Percentiles rank a stretch among this genome's conserved stretches.
These are phyloP conservation scores for Lithophane leautieri DNA, from an alignment of 2,888 invertebrate genomes.

Conservation along the genomic window DNA sequence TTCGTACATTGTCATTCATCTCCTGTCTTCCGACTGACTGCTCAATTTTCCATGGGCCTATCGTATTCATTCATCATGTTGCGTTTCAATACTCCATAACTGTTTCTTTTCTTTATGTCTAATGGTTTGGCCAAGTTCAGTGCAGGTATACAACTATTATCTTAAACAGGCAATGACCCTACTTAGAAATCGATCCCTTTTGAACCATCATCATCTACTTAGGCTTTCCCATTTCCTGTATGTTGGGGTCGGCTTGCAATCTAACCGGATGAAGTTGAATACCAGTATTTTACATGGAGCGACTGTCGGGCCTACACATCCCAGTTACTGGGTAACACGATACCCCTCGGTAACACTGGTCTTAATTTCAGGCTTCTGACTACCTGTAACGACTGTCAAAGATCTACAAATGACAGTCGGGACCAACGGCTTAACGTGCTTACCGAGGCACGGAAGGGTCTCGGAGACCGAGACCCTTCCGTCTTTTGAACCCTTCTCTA, in stretches of 20 bases:
- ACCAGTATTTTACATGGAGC: not conserved
- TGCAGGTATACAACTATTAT: constrained; percentile 14
- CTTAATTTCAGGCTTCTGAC: not conserved
- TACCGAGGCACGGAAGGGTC: not conserved
- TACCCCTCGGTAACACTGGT: not conserved
- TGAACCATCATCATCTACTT: not conserved
- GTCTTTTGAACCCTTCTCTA: not conserved
- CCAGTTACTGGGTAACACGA: not conserved
- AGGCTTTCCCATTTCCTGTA: not conserved
- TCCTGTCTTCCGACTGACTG: constrained; percentile 15
- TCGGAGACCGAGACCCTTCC: no score
- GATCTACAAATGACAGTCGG: not conserved
- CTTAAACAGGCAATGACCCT: constrained; percentile 9
- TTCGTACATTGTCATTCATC: constrained; percentile 49
- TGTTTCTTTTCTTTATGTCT: constrained; percentile 13
- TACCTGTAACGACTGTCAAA: not conserved
- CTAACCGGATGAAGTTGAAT: not conserved
- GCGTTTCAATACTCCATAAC: constrained; percentile 9
- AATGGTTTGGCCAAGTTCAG: not conserved
- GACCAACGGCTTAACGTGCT: not conserved
- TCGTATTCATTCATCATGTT: constrained; percentile 8
- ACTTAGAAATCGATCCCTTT: not conserved
- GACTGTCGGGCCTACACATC: not conserved
- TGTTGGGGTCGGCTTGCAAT: not conserved
- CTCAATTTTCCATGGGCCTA: constrained; percentile 6